Base-by-base conservation (phyloP, 2,797 vertebrate species). In the Gorsachius magnificus region DNA sequence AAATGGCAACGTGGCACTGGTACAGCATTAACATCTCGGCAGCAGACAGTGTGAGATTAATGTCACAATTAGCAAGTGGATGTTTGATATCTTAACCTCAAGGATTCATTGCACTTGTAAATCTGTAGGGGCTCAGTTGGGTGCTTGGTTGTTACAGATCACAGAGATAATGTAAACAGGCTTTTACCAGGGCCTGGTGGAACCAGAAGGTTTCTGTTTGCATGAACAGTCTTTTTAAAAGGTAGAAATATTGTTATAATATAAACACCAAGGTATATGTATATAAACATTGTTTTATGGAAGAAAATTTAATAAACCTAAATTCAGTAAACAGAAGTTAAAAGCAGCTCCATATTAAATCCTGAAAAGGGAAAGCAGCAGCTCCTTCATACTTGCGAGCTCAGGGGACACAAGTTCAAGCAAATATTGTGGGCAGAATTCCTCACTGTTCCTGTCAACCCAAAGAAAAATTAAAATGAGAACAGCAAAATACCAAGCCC, bases 41-140 rank as follows among this genome's bases (percentile, higher is more conserved):
- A 95, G 93, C 51, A 90, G 83, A 86, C 35, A 36, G 80, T 70
- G 93, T 70, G 87, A 97, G 91, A 97, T 95, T 96, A 95, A 98
- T 96, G 91, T 93, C 96, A 96, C 80, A 93, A 89, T 95, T 95
- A 97, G 78, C 28, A 53, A 71, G 87, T 79, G 88, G 56, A 78
- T 96, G 89, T 96, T 97, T 97, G 94, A 81, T 95, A 90, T 92
- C 77, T 90, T 68, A 91, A 43, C 60, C 74, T 95, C 90, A 89
- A 95, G 93, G 88, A 86, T 91, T 94, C 92, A 63, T 36, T 90
- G 26, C 60, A 81, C 71, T 96, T 89, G 74, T 94, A 90, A 96
- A 95, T 81, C 91, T 65, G 64, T 20, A 29, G 50, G 88, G 51
- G 41, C 89, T 97, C 94, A 48, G 87, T 36, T 64, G 93, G 63